A percentile compares a stretch with the other conserved stretches of the same genome.
Evolutionary conservation across 2,888 invertebrate genomes (phyloP).

Genomic region (Electrophaes corylata): DNA sequence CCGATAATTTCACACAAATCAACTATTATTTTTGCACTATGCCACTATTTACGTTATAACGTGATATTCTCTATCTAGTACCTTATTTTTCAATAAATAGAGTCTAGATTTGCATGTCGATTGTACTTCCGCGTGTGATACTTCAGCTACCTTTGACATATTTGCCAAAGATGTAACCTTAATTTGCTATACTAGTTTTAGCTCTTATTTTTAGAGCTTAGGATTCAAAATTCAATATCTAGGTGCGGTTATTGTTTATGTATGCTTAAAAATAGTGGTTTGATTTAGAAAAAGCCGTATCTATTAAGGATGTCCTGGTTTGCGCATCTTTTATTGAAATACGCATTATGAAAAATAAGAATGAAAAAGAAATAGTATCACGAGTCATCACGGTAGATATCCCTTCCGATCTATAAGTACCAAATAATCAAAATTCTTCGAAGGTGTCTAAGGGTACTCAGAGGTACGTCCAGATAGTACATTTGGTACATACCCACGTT

Average conservation of each 20-base stretch:
- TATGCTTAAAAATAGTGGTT: background rate
- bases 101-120: slow-evolving; percentile 34
- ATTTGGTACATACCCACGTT: too few relatives aligned
- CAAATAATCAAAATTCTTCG: too few relatives aligned
- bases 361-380: too few relatives aligned
- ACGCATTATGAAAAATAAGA: too few relatives aligned
- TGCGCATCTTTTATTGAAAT: slow-evolving; percentile 15
- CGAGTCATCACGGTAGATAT: too few relatives aligned
- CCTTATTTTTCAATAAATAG: slow-evolving; percentile 16
- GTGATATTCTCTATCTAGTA: slow-evolving; percentile 24
- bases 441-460: too few relatives aligned
- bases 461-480: too few relatives aligned
- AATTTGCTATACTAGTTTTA: slow-evolving; percentile 25
- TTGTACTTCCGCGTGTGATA: slow-evolving; percentile 44
- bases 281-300: slow-evolving; percentile 16
- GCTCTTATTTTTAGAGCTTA: slow-evolving; percentile 2
- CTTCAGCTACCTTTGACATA: slow-evolving; percentile 52
- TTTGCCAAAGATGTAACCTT: slow-evolving; percentile 41
- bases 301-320: slow-evolving; percentile 34
- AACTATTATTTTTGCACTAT: slow-evolving; percentile 18
- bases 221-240: background rate
- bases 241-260: slow-evolving; percentile 21
- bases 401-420: too few relatives aligned
- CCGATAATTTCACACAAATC: slow-evolving; percentile 31
- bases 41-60: slow-evolving; percentile 25